Base-by-base conservation (phyloP, 92 coral and sea anemone genomes). In the Heliopora coerulea region DNA sequence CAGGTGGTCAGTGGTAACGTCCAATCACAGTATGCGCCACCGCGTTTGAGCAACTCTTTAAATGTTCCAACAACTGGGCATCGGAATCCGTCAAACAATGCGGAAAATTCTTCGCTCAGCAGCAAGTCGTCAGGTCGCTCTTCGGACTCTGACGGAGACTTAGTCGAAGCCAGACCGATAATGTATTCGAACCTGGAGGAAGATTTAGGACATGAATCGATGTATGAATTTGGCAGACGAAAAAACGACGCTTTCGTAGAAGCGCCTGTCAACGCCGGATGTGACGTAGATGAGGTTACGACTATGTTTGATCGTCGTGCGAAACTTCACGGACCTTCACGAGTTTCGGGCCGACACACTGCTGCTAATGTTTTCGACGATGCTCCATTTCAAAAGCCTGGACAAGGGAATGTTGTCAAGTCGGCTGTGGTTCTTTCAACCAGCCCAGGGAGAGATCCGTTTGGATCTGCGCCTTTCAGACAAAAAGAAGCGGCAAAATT, bases 391-490 rank as follows among this genome's bases (percentile, higher is more conserved):
- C 76, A 62, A 12, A 69, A 69, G 34, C 76, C 57, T 17, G 54
- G 3, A 1, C 49, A 46, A 35, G 57, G 23, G 13, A 14, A 13
- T 23, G 62, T 69, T 49, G 49, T 4, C 44, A 34, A 49, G 76
- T 11, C 27, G 4, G 30, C 76, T 32, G 20, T 57, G 11, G 73
- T 54, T 12, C 35, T 35, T 8, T 54, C 73, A 10, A 54, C 50
- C 34, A 66, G 52, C 34, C 72, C 54, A 3, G 73, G 62, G n/a
- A 85, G 49, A 44, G 91, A 89, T 66, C 42, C 88, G 31, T 89
- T 89, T 61, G 91, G 96, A 30, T 82, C 90, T 13, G 62, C 79
- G 41, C 70, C 82, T 23, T 89, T 89, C 68, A 79, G 68, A 15
- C 65, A 67, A 20, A 62, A n/a, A 68, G 66, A 79, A 39, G 74